Evolutionary conservation across 2,113 vertebrate genomes (phyloP), one percentile per base, ranked within the genome.

Genomic region (Thalassoma bifasciatum): DNA sequence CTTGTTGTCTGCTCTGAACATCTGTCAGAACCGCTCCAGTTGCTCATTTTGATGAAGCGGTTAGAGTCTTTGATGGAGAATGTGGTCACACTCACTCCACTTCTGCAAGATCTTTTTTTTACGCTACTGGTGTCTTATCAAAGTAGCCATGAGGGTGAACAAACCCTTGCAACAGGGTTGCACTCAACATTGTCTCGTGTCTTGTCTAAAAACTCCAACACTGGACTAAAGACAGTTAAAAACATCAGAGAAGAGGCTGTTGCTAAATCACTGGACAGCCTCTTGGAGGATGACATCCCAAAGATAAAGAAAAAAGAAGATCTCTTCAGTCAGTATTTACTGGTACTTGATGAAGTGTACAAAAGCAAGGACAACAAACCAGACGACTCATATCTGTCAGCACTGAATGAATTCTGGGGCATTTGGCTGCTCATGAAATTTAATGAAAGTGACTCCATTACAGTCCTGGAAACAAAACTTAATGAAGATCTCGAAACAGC

Each of bases 391-490:
- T 44, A 81, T 66, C 67, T 92, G 37, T 44, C 82, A 10, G 84
- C 85, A 1, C 71, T 93, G 51, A 88, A 91, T 77, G 91, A 92
- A n/a, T 88, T 81, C 52, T 93, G 91, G 92, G 88, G 83, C 19
- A 54, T 91, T 64, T 93, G 92, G 92, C 85, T 90, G 1, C 82
- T 91, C 21, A 89, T 66, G 17, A 63, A 63, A 2, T 76, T 66
- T 34, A 63, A 34, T 42, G 64, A 60, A 12, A 70, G 81, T 1
- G 61, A 75, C 0, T 13, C 81, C 1, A 59, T 21, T 1, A 3
- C 13, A 2, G 49, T 19, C 8, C 4, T 86, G n/a, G 68, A 73
- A 75, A 1, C 2, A 0, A 69, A 51, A 37, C 47, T 93, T 21
- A 13, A 16, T 0, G 0, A 0, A 57, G 86, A 82, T 19, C 60